Percentiles rank a stretch among this genome's conserved stretches.
Evolutionary conservation across 2,113 vertebrate species (phyloP).

Genomic region (Alligator sinensis): DNA sequence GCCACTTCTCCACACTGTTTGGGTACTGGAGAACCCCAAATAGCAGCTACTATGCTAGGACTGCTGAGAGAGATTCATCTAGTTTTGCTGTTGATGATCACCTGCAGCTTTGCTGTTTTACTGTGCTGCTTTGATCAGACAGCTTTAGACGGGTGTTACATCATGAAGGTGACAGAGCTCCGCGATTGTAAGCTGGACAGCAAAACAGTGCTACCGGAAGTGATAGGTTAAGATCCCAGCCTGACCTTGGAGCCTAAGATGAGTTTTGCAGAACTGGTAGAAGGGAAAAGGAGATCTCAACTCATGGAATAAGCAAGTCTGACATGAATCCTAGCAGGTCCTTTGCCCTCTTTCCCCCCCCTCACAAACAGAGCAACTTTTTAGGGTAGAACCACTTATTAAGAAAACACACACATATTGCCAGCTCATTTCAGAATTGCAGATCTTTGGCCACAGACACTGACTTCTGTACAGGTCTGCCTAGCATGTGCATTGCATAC

Average conservation of each 20-base stretch:
- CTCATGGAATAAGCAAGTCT: not conserved
- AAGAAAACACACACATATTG: not conserved
- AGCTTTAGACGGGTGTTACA: not conserved
- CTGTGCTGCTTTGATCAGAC: not conserved
- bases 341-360: not conserved
- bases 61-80: not conserved
- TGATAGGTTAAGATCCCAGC: too few species aligned
- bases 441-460: accelerated
- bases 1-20: not conserved
- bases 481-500: too few species aligned
- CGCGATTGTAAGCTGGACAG: too few species aligned
- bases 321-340: accelerated
- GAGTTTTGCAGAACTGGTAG: not conserved
- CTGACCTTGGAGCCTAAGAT: not conserved
- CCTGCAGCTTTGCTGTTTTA: not conserved
- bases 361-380: not conserved
- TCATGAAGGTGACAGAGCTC: too few species aligned
- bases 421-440: accelerated
- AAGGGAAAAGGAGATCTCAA: not conserved
- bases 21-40: not conserved
- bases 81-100: not conserved
- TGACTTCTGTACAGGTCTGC: accelerated
- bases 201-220: too few species aligned
- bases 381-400: not conserved
- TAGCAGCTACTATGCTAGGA: not conserved